phyloP scores from a whole-genome alignment of 2,888 invertebrate genomes.

The Nowickia ferox region DNA sequence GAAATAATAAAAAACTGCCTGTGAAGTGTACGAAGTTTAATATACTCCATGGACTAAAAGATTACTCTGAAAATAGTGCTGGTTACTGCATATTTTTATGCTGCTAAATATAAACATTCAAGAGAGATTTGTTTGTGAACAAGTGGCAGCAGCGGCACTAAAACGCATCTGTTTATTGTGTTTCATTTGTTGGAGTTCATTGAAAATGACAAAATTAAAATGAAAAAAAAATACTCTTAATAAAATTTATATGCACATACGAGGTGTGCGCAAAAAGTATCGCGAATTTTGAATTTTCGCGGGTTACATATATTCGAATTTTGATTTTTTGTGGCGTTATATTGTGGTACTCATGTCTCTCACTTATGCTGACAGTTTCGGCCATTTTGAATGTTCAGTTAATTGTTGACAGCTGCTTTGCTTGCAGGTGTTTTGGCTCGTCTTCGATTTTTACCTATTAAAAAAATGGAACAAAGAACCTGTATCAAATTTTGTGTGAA shows the following conservation, averaged over 20 bases:
- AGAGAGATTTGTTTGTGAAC: background rate
- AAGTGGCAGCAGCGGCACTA: background rate
- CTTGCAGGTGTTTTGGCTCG: no score
- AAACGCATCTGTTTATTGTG: background rate
- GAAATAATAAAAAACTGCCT: slow-evolving; percentile 5
- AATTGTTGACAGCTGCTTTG: no score
- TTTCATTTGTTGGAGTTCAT: slow-evolving; percentile 19
- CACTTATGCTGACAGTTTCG: no score
- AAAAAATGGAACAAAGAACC: no score
- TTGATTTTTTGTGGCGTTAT: no score
- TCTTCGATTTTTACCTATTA: no score
- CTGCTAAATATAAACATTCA: background rate
- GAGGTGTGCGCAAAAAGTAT: no score
- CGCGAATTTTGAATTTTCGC: no score
- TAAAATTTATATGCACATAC: slow-evolving; percentile 5
- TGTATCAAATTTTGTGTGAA: no score
- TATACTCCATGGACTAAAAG: slow-evolving; percentile 12
- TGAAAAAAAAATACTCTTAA: background rate
- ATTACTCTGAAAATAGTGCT: background rate
- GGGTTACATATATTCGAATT: no score
- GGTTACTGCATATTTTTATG: background rate
- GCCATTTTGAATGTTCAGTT: no score
- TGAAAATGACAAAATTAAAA: slow-evolving; percentile 15
- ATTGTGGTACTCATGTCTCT: no score
- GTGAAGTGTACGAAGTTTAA: slow-evolving; percentile 21